Base-by-base conservation (phyloP, 2,888 invertebrate species). In the Trilocha varians region DNA sequence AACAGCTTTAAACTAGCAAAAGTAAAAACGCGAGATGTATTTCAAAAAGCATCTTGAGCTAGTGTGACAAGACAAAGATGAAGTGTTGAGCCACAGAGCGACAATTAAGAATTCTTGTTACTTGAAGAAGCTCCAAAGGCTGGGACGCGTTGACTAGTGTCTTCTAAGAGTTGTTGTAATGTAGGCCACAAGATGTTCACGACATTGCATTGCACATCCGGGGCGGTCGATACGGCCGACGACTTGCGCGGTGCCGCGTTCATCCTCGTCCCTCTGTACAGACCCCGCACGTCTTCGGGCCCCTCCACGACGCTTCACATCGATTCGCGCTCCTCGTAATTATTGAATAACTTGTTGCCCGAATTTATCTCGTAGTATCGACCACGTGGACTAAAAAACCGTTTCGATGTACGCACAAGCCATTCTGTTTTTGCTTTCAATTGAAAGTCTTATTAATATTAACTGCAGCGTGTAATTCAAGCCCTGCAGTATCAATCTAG, bases 151-250 rank as follows among this genome's bases (percentile, higher is more conserved):
- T 11, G 25, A 45, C 25, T 25, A 25, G 25, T 25, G 25, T 25
- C 25, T 25, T 25, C 25, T 4, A 25, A 25, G 25, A 3, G 3
- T 25, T 25, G 3, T 25, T 25, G 25, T 25, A 25, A 25, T 25
- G 25, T 25, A 25, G 25, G 25, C 25, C 25, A 25, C 25, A 25
- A 25, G 25, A 25, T 25, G 25, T 25, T 25, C 25, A 25, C 70
- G 63, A 68, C 66, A 72, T 71, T 66, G 77, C 79, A 64, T 72
- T 79, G 80, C 80, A 82, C 73, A 82, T 79, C 82, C 82, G 82
- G 78, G 73, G 70, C 79, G 83, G 83, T 84, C 84, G 84, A 83
- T 84, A 84, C 75, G 62, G 64, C 57, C 65, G 66, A 61, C 76
- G 83, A 83, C 77, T 80, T 84, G 83, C 83, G 83, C 83, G 72